These are phyloP conservation scores for Vandiemenella viatica DNA, from an alignment of 2,888 invertebrate genomes.

Conservation along the genomic window DNA sequence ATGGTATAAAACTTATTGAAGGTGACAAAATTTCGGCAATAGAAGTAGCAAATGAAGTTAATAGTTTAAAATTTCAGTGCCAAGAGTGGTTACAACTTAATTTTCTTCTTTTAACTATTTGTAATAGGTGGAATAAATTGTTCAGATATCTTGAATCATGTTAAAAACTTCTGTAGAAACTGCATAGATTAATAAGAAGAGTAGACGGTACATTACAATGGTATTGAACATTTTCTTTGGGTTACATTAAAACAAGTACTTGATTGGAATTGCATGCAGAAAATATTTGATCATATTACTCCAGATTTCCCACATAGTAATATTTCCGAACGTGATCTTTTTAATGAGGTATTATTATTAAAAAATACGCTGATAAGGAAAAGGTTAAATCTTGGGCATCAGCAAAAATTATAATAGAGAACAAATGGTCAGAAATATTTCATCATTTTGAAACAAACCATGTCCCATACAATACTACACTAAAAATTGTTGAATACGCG, in stretches of 20 bases:
- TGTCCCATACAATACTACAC: neutral
- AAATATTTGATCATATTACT: neutral
- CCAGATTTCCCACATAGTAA: neutral
- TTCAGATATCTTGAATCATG: neutral
- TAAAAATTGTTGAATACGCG: neutral
- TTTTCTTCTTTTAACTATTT: neutral
- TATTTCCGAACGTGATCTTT: neutral
- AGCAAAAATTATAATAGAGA: neutral
- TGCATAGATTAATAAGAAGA: neutral
- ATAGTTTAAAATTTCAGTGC: neutral
- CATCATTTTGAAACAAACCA: too few species aligned
- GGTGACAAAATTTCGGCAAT: neutral
- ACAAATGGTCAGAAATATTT: neutral
- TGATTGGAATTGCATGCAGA: neutral
- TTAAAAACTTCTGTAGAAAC: neutral
- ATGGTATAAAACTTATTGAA: neutral
- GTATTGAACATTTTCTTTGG: neutral
- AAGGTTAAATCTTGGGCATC: neutral
- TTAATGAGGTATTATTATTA: neutral
- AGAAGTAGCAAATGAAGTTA: too few species aligned
- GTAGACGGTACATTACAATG: neutral
- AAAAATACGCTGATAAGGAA: neutral
- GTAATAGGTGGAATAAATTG: neutral
- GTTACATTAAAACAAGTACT: neutral
- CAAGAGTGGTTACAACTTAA: neutral